Evolutionary conservation across 2,888 invertebrate species (phyloP).

Genomic region (Heliconius hortense): DNA sequence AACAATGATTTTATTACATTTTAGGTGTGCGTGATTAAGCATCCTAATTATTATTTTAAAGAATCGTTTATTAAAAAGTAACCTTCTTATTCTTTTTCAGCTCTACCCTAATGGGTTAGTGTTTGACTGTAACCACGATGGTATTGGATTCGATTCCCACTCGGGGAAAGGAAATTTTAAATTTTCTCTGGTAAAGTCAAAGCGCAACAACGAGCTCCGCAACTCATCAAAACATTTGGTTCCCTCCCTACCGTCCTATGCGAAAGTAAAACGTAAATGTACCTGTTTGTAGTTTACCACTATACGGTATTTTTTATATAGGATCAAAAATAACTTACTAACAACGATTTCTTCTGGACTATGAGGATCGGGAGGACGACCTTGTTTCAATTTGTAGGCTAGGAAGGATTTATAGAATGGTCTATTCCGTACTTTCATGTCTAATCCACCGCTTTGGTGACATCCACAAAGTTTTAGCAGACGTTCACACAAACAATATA

Average conservation of each 20-base stretch:
- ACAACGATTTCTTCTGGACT: slow-evolving; percentile 35
- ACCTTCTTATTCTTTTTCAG: background rate
- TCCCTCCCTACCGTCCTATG: too few relatives aligned
- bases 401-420: slow-evolving; percentile 84
- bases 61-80: background rate
- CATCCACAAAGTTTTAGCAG: slow-evolving; percentile 87
- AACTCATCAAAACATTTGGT: too few relatives aligned
- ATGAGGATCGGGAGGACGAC: slow-evolving; percentile 57
- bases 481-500: slow-evolving; percentile 90
- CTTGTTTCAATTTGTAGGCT: slow-evolving; percentile 66
- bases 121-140: background rate
- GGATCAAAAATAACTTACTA: slow-evolving; percentile 23
- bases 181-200: too few relatives aligned
- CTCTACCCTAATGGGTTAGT: background rate
- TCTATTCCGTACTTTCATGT: slow-evolving; percentile 77
- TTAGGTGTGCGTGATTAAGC: background rate
- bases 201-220: too few relatives aligned
- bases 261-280: too few relatives aligned
- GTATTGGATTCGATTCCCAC: background rate
- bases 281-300: too few relatives aligned
- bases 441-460: slow-evolving; percentile 78
- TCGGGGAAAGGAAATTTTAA: background rate
- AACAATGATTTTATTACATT: background rate
- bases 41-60: background rate
- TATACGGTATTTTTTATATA: background rate